Percentiles rank a stretch among this genome's conserved stretches.
These are phyloP conservation scores for Amyelois transitella DNA, from an alignment of 1,140 invertebrate genomes.

Conservation along the genomic window DNA sequence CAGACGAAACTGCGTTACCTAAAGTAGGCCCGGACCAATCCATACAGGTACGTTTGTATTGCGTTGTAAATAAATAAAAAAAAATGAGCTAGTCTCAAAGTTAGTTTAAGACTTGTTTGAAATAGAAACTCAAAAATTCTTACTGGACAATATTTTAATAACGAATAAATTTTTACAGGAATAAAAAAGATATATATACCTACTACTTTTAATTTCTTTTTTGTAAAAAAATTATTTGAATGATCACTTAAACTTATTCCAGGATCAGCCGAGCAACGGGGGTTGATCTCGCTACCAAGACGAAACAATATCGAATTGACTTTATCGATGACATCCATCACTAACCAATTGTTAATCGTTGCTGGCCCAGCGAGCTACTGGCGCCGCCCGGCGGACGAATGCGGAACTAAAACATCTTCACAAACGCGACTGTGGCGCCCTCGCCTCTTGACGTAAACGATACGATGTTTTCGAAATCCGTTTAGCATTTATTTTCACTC, in stretches of 20 bases:
- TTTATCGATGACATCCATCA: slow-evolving; percentile 2
- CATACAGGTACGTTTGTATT: slow-evolving; percentile 39
- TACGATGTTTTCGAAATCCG: slow-evolving; percentile 3
- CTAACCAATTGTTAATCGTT: slow-evolving; percentile 1
- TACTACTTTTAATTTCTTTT: background rate
- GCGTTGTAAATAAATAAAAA: background rate
- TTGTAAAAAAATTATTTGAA: background rate
- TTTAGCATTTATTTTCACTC: slow-evolving; percentile 7
- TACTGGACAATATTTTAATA: background rate
- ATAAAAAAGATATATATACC: background rate
- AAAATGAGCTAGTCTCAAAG: background rate
- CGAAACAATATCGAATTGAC: slow-evolving; percentile 11
- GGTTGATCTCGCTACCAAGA: slow-evolving; percentile 34
- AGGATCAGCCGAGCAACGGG: slow-evolving; percentile 61
- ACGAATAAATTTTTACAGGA: background rate
- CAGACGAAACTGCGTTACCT: slow-evolving; percentile 39
- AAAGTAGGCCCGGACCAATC: slow-evolving; percentile 37
- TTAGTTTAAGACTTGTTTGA: too few species aligned
- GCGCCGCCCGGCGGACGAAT: slow-evolving; percentile 1
- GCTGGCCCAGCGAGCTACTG: slow-evolving; percentile 7
- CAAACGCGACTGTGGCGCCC: background rate
- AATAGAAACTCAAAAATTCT: background rate
- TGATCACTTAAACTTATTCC: slow-evolving; percentile 5
- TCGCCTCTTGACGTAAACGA: background rate
- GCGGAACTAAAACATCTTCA: background rate